Percentiles rank a stretch among this genome's conserved stretches.
phyloP scores from a whole-genome alignment of 1,140 invertebrate species.

The Lerema accius region DNA sequence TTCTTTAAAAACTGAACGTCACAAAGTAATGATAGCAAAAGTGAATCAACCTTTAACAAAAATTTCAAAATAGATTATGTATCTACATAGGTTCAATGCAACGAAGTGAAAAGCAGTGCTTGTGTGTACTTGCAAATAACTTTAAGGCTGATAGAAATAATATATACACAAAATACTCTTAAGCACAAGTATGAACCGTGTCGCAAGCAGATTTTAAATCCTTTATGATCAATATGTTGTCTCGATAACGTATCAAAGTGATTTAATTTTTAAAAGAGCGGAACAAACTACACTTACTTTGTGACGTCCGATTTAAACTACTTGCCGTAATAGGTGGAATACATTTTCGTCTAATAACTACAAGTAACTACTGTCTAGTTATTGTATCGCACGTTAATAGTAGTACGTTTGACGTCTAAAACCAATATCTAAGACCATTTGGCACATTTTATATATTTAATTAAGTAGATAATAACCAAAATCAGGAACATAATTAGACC shows the following conservation, averaged over 20 bases:
- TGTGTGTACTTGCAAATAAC: no score
- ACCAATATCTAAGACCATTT: neutral
- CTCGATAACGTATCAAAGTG: no score
- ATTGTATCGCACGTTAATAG: neutral
- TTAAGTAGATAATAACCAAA: neutral
- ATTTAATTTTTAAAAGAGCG: no score
- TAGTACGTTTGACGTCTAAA: neutral
- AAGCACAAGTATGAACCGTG: no score
- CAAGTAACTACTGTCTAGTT: neutral
- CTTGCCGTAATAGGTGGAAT: neutral
- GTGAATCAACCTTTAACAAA: neutral
- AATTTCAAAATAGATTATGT: neutral
- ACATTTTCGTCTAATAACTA: neutral
- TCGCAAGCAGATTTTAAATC: no score
- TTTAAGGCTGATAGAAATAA: no score
- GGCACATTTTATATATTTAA: slow-evolving; percentile 6
- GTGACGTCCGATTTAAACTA: neutral
- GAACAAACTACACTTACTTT: no score
- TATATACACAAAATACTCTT: no score
- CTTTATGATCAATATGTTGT: no score
- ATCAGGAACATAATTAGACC: slow-evolving; percentile 2
- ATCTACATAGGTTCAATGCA: neutral
- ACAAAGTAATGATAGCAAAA: neutral
- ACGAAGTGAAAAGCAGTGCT: neutral
- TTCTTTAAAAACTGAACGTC: neutral